Conservation (phyloP, 2,888 invertebrate genomes). For the Oscheius sp. region DNA sequence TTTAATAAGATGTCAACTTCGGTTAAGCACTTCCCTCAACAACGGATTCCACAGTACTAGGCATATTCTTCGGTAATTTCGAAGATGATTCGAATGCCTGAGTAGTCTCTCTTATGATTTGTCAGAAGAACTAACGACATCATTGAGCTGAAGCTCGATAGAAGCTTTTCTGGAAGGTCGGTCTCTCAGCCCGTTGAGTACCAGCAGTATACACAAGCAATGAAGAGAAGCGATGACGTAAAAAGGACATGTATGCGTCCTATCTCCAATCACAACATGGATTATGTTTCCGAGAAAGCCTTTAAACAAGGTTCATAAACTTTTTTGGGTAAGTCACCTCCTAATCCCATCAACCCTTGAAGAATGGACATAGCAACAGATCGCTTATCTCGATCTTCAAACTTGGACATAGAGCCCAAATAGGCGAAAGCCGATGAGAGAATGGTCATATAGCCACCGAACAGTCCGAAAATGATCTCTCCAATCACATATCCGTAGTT, state of each 20-base stretch:
- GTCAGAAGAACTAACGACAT: no score
- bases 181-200: not conserved
- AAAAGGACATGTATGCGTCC: constrained; percentile 36
- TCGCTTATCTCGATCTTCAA: constrained; percentile 20
- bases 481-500: constrained; percentile 51
- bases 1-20: no score
- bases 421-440: constrained; percentile 47
- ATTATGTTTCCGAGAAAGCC: constrained; percentile 41
- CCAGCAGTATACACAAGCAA: constrained; percentile 36
- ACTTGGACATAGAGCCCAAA: constrained; percentile 33
- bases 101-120: no score
- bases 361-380: constrained; percentile 44
- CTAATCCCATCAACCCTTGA: constrained; percentile 48
- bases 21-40: no score
- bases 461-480: constrained; percentile 52
- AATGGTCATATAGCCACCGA: constrained; percentile 58
- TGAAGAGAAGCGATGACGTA: constrained; percentile 42
- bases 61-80: no score
- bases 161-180: not conserved
- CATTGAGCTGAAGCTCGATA: no score
- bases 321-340: constrained; percentile 35
- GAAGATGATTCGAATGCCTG: no score
- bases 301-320: no score
- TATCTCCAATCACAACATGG: constrained; percentile 27
- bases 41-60: no score